These are phyloP conservation scores for Acleris emargana DNA, from an alignment of 2,888 invertebrate genomes.

Conservation along the genomic window DNA sequence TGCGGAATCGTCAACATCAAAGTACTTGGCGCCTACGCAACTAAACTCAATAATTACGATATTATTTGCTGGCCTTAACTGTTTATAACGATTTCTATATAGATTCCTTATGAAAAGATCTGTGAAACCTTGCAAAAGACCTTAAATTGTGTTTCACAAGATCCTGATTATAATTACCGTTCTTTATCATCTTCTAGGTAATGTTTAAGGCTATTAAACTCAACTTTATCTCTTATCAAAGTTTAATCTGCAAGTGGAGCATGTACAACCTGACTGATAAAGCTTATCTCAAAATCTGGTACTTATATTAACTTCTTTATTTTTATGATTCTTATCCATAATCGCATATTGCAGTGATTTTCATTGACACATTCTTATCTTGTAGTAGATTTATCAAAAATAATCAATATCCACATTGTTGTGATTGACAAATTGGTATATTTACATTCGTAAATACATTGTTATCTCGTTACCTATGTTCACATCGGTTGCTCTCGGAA, in stretches of 20 bases:
- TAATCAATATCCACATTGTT: slow-evolving; percentile 48
- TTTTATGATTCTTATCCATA: slow-evolving; percentile 55
- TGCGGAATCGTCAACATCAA: slow-evolving; percentile 67
- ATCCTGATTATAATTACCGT: too few species aligned
- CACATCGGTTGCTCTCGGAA: slow-evolving; percentile 54
- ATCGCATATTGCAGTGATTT: slow-evolving; percentile 53
- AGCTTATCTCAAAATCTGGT: slow-evolving; percentile 71
- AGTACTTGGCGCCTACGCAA: slow-evolving; percentile 69
- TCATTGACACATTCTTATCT: slow-evolving; percentile 65
- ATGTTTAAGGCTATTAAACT: slow-evolving; percentile 68
- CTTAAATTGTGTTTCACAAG: too few species aligned
- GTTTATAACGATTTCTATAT: slow-evolving; percentile 40
- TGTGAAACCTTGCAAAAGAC: too few species aligned
- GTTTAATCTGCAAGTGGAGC: slow-evolving; percentile 64
- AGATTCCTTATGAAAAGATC: neutral
- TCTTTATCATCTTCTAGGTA: slow-evolving; percentile 11
- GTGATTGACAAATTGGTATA: slow-evolving; percentile 65
- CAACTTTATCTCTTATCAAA: slow-evolving; percentile 66
- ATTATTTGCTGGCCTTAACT: slow-evolving; percentile 46
- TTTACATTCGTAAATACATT: slow-evolving; percentile 64
- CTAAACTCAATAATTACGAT: slow-evolving; percentile 61
- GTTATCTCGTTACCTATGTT: slow-evolving; percentile 68
- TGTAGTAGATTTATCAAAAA: slow-evolving; percentile 53
- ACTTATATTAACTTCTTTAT: slow-evolving; percentile 49
- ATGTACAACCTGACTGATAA: slow-evolving; percentile 65